Evolutionary conservation across 2,888 invertebrate species (phyloP).

Genomic region (Sesamia inferens): DNA sequence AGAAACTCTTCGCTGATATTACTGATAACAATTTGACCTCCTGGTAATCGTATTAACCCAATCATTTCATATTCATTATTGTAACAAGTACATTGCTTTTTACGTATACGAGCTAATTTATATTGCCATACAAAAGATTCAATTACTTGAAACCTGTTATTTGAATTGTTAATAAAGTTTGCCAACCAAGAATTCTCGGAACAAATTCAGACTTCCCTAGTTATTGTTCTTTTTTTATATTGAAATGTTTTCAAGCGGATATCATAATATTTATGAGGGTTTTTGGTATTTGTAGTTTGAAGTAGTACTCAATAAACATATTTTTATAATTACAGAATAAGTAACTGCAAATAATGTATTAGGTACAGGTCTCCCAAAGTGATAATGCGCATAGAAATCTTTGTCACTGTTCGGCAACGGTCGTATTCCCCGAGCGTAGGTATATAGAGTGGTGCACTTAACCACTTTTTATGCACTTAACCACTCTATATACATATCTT

Average conservation of each 20-base stretch:
- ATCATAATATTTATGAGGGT: slow-evolving; percentile 37
- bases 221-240: slow-evolving; percentile 32
- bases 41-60: slow-evolving; percentile 24
- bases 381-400: too few relatives aligned
- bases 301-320: slow-evolving; percentile 7
- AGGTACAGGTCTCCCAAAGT: too few relatives aligned
- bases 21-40: slow-evolving; percentile 56
- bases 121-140: neutral
- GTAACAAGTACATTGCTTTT: slow-evolving; percentile 16
- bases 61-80: too few relatives aligned
- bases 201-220: slow-evolving; percentile 11
- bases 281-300: slow-evolving; percentile 32
- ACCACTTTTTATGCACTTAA: too few relatives aligned
- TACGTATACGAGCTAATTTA: neutral
- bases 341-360: neutral
- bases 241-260: slow-evolving; percentile 11
- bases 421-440: too few relatives aligned
- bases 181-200: neutral
- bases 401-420: too few relatives aligned
- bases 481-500: too few relatives aligned
- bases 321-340: neutral
- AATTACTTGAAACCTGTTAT: slow-evolving; percentile 6
- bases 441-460: too few relatives aligned
- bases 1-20: slow-evolving; percentile 38
- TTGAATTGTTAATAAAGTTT: neutral